Evolutionary conservation across 2,113 vertebrate genomes (phyloP).

Genomic region (Petrocephalus microphthalmus): DNA sequence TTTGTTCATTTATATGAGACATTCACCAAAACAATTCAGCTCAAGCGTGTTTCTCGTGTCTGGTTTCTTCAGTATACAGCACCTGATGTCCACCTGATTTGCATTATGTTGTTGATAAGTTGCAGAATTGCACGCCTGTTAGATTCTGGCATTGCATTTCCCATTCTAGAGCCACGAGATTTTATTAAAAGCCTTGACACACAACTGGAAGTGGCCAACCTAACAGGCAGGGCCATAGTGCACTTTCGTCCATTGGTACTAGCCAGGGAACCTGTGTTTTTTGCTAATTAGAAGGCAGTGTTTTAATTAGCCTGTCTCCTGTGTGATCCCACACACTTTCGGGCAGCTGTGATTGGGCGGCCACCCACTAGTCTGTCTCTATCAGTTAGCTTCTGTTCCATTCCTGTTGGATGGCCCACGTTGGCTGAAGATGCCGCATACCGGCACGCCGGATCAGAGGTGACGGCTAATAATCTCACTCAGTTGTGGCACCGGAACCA

Average conservation of each 20-base stretch:
- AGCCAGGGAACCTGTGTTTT: slow-evolving; percentile 15
- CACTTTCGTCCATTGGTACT: not conserved
- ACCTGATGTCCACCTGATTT: not conserved
- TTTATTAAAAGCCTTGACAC: not conserved
- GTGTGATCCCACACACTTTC: slow-evolving; percentile 22
- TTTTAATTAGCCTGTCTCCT: slow-evolving; percentile 29
- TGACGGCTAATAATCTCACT: slow-evolving; percentile 31
- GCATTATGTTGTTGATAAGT: not conserved
- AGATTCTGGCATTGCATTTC: not conserved
- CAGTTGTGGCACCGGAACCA: slow-evolving; percentile 31
- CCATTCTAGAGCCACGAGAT: not conserved
- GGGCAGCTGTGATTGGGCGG: slow-evolving; percentile 5
- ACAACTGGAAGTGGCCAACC: not conserved
- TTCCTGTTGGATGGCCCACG: slow-evolving; percentile 18
- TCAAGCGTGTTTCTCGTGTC: not conserved
- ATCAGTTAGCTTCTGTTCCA: slow-evolving; percentile 30
- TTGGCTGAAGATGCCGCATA: slow-evolving; percentile 21
- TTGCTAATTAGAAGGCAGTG: slow-evolving; percentile 25
- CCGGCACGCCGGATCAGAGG: slow-evolving; percentile 30
- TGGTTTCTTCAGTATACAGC: not conserved
- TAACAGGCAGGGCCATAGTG: slow-evolving; percentile 5
- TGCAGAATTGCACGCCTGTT: not conserved
- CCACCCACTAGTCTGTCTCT: slow-evolving; percentile 31
- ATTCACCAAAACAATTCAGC: not conserved
- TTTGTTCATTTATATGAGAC: not conserved